Evolutionary conservation across 1,140 invertebrate genomes (phyloP), one percentile per base, ranked within the genome.

Genomic region (Aricia agestis): DNA sequence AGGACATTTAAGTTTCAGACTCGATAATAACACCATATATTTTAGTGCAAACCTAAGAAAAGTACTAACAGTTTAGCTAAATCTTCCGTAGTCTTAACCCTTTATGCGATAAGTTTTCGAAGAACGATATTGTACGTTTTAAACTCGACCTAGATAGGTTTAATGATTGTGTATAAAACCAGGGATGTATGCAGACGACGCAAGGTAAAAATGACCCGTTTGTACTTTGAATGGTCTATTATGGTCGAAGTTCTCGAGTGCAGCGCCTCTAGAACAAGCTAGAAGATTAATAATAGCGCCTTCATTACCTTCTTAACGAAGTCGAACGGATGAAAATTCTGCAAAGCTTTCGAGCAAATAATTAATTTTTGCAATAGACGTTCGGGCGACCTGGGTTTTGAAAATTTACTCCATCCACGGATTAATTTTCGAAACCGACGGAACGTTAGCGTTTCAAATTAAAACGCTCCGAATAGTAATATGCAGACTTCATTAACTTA

Each of bases 261-360:
- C 11, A 13, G 45, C 11, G 11, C 45, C 45, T 3, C 9, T 4
- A 52, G 45, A 52, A 52, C 13, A 81, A 77, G 77, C 75, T 73
- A 84, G 84, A 87, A 86, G 85, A 85, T 86, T 86, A 86, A 86
- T 86, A 86, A 85, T 86, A 36, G 6, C 36, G 9, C 9, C 80
- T 83, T 83, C 78, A 83, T 86, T 88, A 87, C 78, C 75, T 80
- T 83, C 81, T 80, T 89, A 86, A 87, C 86, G 85, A 85, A 89
- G 81, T 85, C 82, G 78, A 85, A 86, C 83, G 81, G 80, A 81
- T 84, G 83, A 82, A 86, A 52, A 85, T 84, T 84, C 84, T 77
- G 79, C 77, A 77, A 81, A 86, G 75, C 80, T 76, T 78, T 78
- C 36, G 67, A 72, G 74, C 72, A 80, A 83, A 81, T 86, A 82